Evolutionary conservation across 2,888 invertebrate species (phyloP).

Genomic region (Drosophila koepferae): DNA sequence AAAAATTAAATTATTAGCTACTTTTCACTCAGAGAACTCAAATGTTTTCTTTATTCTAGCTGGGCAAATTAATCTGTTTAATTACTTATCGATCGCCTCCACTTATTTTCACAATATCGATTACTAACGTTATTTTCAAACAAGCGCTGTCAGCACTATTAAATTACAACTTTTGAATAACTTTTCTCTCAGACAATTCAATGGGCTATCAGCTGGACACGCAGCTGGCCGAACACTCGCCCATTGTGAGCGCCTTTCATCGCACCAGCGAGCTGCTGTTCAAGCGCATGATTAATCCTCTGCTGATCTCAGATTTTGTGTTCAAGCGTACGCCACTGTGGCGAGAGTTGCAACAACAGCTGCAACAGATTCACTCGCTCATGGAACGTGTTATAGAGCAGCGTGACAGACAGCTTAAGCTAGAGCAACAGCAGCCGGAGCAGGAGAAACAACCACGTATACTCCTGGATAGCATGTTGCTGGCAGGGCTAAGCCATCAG

Average conservation of each 20-base stretch:
- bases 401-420: conserved; percentile 44
- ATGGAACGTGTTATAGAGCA: conserved; percentile 78
- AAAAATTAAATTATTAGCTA: too few species aligned
- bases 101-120: neutral
- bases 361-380: conserved; percentile 72
- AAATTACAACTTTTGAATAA: neutral
- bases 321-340: conserved; percentile 73
- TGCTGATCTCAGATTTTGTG: conserved; percentile 77
- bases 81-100: neutral
- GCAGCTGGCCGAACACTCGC: conserved; percentile 85
- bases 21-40: too few species aligned
- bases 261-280: conserved; percentile 82
- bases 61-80: neutral
- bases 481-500: conserved; percentile 86
- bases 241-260: conserved; percentile 90
- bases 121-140: neutral
- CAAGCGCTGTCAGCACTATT: neutral
- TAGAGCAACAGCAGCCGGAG: conserved; percentile 71
- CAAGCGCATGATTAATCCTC: conserved; percentile 83
- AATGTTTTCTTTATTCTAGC: neutral
- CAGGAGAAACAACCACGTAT: conserved; percentile 31
- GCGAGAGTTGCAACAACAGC: conserved; percentile 58
- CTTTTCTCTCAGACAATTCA: conserved; percentile 88
- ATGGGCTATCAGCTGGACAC: conserved; percentile 89
- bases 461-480: conserved; percentile 88